phyloP scores from a whole-genome alignment of 2,888 invertebrate genomes.

The Acrocyrtus sp. region DNA sequence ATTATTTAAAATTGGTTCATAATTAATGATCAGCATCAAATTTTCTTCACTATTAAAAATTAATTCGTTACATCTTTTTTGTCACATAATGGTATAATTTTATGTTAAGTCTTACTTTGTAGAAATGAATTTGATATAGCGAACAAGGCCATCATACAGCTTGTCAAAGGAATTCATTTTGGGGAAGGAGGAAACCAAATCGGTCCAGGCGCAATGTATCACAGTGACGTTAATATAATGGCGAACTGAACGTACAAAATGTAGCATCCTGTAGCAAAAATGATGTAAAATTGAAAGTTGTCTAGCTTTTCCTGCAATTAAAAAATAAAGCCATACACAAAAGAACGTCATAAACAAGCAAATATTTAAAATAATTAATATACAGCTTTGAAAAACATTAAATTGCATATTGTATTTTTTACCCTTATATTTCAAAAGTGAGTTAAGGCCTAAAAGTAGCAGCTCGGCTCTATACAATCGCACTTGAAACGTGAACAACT shows the following conservation, averaged over 20 bases:
- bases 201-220: conserved; percentile 78
- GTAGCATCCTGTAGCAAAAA: conserved; percentile 79
- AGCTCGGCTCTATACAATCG: conserved; percentile 81
- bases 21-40: conserved; percentile 7
- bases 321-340: conserved; percentile 1
- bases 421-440: conserved; percentile 64
- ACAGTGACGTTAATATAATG: conserved; percentile 83
- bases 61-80: too few relatives aligned
- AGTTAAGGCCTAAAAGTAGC: conserved; percentile 78
- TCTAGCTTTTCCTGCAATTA: conserved; percentile 67
- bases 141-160: conserved; percentile 77
- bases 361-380: too few relatives aligned
- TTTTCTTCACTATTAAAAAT: neutral
- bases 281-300: conserved; percentile 79
- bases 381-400: too few relatives aligned
- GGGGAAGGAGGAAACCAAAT: conserved; percentile 76
- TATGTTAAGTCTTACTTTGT: conserved; percentile 74
- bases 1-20: conserved; percentile 14
- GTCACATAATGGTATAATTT: too few relatives aligned
- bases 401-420: too few relatives aligned
- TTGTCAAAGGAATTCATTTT: conserved; percentile 77
- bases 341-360: too few relatives aligned
- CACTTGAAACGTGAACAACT: conserved; percentile 79
- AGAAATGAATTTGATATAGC: conserved; percentile 79
- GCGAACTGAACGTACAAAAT: conserved; percentile 79